These are phyloP conservation scores for Ovibos moschatus DNA, from an alignment of 2,113 vertebrate genomes.

Conservation along the genomic window DNA sequence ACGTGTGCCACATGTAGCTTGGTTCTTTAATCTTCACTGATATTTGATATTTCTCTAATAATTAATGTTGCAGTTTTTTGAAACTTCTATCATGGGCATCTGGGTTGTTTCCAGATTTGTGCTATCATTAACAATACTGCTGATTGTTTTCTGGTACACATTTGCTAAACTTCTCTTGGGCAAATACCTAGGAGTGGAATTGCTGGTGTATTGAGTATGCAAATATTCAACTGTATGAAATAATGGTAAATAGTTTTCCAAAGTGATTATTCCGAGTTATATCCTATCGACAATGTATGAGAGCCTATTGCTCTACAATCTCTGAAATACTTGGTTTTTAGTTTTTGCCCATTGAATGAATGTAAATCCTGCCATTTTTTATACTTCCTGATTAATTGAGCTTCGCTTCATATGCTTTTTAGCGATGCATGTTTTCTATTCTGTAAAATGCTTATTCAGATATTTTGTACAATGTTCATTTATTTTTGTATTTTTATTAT, in stretches of 20 bases:
- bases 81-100: not conserved
- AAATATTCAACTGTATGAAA: constrained; percentile 10
- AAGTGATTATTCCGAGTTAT: constrained; percentile 1
- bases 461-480: not conserved
- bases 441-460: not conserved
- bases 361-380: not conserved
- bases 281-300: not conserved
- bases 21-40: constrained; percentile 20
- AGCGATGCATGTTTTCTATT: not conserved
- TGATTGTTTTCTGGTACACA: not conserved
- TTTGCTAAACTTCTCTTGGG: constrained; percentile 14
- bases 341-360: not conserved
- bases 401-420: not conserved
- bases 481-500: not conserved
- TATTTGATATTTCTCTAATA: constrained; percentile 27
- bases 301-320: not conserved
- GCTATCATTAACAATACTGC: not conserved
- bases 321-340: not conserved
- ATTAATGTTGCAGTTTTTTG: not conserved
- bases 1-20: not conserved
- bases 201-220: not conserved
- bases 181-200: not conserved
- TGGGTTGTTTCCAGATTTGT: not conserved
- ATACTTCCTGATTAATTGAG: not conserved
- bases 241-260: constrained; percentile 21